Conservation (phyloP, 2,797 vertebrate genomes). For the Danio kyathit region DNA sequence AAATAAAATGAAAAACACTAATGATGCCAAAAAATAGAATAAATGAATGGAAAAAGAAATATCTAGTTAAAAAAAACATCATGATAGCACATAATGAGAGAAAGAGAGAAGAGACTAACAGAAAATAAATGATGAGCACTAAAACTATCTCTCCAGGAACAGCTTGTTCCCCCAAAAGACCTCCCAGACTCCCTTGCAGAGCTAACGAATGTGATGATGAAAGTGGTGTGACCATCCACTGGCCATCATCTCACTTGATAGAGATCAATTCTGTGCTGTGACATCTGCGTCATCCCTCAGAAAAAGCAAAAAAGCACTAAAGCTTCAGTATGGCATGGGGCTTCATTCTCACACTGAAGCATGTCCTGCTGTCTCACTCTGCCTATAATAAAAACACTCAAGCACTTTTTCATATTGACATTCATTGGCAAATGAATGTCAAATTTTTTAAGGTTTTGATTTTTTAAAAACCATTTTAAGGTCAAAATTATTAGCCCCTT, state of each 20-base stretch:
- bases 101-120: not conserved
- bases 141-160: conserved; percentile 20
- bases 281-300: not conserved
- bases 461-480: too few species aligned
- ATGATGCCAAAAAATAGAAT: not conserved
- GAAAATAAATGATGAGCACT: conserved; percentile 1
- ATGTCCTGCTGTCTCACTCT: too few species aligned
- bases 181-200: not conserved
- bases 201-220: not conserved
- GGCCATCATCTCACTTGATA: not conserved
- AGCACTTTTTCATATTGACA: too few species aligned
- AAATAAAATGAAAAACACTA: not conserved
- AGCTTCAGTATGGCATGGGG: too few species aligned
- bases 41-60: not conserved
- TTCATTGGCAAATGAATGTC: too few species aligned
- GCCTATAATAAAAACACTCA: too few species aligned
- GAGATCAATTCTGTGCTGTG: not conserved
- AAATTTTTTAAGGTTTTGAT: too few species aligned
- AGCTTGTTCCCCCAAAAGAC: conserved; percentile 30
- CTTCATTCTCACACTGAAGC: too few species aligned
- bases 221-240: not conserved
- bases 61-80: not conserved
- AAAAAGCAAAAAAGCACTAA: not conserved
- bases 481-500: too few species aligned
- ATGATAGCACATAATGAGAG: not conserved